Evolutionary conservation across 2,797 vertebrate species (phyloP), one percentile per base, ranked within the genome.

Genomic region (Coracias cyanogaster): DNA sequence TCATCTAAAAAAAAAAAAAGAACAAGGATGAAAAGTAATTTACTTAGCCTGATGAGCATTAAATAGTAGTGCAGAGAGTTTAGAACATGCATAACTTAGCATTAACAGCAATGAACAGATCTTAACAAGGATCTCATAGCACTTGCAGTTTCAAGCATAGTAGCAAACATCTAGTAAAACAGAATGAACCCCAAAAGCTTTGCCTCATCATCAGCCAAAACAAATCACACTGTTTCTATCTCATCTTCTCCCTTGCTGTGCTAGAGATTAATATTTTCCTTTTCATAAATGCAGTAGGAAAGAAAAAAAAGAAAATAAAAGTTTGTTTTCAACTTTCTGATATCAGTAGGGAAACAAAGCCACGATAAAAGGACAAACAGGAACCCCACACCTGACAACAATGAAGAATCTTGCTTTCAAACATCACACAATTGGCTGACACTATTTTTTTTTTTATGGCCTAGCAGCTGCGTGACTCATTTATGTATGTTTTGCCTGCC

Each of bases 391-490:
- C 95, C 97, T 96, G 96, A 97, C 96, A 92, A 95, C 96, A 96
- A 94, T 91, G 94, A 90, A 89, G 97, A 95, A 95, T 96, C 95
- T 91, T 95, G 92, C 82, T 93, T 96, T 94, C 94, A 93, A 96
- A 96, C 80, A 80, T 78, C 84, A 72, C 85, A 96, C 96, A 94
- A 94, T 93, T 94, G 97, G 95, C 97, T 96, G 96, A 73, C 92
- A 95, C 82, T 48, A 55, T 58, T 67, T 96, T 97, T 96, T 61
- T 74, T 89, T 96, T 94, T 84, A 54, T 78, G 78, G 90, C 70
- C 92, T 88, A 96, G 78, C 98, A 98, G 98, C 96, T 98, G 98
- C 85, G 19, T 97, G 98, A 98, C 94, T 97, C 97, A 98, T 95
- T 95, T 93, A 78, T 73, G 90, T 90, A 37, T 96, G 96, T 96